These are phyloP conservation scores for Caradrina kadenii DNA, from an alignment of 2,888 invertebrate species.

Conservation along the genomic window DNA sequence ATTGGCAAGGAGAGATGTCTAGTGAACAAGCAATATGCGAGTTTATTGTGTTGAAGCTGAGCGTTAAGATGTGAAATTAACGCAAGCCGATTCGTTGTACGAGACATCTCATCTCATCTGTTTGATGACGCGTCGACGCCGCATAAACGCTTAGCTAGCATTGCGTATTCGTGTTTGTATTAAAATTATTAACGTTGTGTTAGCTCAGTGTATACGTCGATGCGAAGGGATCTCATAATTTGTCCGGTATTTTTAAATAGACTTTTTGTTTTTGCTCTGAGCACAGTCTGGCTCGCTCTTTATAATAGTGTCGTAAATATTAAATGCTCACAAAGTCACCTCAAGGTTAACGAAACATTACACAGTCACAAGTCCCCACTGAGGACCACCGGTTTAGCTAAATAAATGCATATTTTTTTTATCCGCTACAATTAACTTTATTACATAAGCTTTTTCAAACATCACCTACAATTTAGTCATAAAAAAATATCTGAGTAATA, in stretches of 20 bases:
- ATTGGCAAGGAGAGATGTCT: background rate
- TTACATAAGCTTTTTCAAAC: conserved; percentile 1
- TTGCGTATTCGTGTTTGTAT: too few relatives aligned
- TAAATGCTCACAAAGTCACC: background rate
- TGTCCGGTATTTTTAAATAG: too few relatives aligned
- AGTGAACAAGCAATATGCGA: too few relatives aligned
- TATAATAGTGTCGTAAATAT: conserved; percentile 2
- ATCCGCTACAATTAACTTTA: background rate
- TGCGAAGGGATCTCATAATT: too few relatives aligned
- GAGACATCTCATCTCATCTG: too few relatives aligned
- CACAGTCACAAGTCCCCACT: background rate
- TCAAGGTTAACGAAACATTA: conserved; percentile 1
- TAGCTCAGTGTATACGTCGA: too few relatives aligned
- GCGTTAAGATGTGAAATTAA: too few relatives aligned
- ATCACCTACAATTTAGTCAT: background rate
- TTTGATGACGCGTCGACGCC: too few relatives aligned
- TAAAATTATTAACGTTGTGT: too few relatives aligned
- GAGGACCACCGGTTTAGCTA: background rate
- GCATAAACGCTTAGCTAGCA: too few relatives aligned
- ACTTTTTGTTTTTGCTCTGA: background rate
- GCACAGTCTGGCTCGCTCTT: background rate
- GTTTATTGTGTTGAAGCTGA: too few relatives aligned
- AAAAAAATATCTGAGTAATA: background rate
- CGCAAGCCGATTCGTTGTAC: too few relatives aligned
- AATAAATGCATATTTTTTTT: background rate